phyloP scores from a whole-genome alignment of 2,113 vertebrate species.

The Elaphurus davidianus region DNA sequence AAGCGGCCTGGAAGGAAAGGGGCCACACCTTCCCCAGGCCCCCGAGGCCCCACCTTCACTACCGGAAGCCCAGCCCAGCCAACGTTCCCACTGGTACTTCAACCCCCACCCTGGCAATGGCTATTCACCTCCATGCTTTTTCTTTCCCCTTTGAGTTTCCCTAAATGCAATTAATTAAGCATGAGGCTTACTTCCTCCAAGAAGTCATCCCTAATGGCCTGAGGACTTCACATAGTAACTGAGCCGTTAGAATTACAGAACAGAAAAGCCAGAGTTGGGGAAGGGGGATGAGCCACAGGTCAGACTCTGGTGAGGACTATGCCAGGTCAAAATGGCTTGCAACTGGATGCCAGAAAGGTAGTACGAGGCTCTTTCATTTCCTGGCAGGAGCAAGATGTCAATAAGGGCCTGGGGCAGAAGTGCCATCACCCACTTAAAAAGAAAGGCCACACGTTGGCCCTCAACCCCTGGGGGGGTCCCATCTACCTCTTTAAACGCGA shows the following conservation, averaged over 20 bases:
- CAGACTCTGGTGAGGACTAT: neutral
- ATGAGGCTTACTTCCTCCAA: neutral
- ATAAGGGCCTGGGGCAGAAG: fast-evolving
- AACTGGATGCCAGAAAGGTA: neutral
- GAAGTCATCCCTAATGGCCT: neutral
- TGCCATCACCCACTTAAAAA: neutral
- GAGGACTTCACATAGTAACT: neutral
- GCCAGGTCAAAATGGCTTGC: neutral
- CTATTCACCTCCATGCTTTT: neutral
- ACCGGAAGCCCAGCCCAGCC: neutral
- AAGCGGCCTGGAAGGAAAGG: neutral
- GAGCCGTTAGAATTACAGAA: neutral
- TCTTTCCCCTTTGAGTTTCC: neutral
- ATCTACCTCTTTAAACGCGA: neutral
- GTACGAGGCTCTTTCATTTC: neutral
- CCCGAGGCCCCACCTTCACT: neutral
- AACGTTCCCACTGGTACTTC: neutral
- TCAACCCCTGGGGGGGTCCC: neutral
- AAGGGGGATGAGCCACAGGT: neutral
- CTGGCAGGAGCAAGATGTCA: neutral
- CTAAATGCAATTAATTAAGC: neutral
- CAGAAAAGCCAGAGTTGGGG: neutral
- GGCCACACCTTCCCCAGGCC: neutral
- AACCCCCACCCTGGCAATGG: neutral
- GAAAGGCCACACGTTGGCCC: neutral